A percentile compares a stretch with the other conserved stretches of the same genome.
These are phyloP conservation scores for Gymnodraco acuticeps DNA, from an alignment of 2,797 vertebrate species.

Conservation along the genomic window DNA sequence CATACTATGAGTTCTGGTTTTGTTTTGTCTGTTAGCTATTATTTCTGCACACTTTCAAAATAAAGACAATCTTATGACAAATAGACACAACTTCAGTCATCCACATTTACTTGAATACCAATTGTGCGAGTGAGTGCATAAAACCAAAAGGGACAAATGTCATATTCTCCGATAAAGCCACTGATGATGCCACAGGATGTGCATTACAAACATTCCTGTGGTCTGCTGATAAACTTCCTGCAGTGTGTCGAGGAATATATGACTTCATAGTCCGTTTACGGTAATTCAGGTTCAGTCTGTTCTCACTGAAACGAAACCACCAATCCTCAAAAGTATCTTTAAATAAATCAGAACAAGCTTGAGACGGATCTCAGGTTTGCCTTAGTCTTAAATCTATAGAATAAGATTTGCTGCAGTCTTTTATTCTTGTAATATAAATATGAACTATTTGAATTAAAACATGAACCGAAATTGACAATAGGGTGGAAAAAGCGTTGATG, in stretches of 20 bases:
- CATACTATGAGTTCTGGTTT: background rate
- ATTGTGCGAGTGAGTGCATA: background rate
- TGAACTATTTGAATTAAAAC: background rate
- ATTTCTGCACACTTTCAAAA: conserved; percentile 4
- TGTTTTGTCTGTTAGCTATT: background rate
- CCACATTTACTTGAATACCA: fast-evolving
- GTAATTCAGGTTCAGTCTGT: conserved; percentile 14
- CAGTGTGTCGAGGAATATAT: background rate
- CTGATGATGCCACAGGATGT: conserved; percentile 39
- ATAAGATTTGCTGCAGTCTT: background rate
- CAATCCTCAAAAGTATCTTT: background rate
- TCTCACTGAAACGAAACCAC: conserved; percentile 11
- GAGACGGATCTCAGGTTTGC: background rate
- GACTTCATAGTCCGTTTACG: background rate
- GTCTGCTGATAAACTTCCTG: conserved; percentile 34
- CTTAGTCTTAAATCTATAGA: background rate
- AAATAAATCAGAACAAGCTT: conserved; percentile 4
- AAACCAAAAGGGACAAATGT: conserved; percentile 8
- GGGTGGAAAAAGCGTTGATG: background rate
- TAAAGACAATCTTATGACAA: background rate
- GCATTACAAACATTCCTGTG: conserved; percentile 49
- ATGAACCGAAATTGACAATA: background rate
- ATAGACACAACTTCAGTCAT: background rate
- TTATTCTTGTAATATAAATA: background rate
- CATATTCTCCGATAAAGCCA: background rate